Evolutionary conservation across 2,113 vertebrate genomes (phyloP).

Genomic region (Corapipo altera): DNA sequence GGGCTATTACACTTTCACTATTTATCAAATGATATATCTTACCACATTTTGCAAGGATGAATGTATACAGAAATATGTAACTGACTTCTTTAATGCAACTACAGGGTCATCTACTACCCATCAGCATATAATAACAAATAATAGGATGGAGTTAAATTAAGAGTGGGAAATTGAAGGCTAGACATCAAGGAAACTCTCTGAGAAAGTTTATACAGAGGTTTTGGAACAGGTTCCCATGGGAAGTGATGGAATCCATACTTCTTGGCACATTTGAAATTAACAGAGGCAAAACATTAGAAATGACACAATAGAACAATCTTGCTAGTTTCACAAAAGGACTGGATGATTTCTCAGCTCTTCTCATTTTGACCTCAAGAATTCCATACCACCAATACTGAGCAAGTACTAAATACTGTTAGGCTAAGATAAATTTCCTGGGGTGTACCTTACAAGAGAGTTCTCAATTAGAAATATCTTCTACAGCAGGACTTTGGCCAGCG

Average conservation of each 20-base stretch:
- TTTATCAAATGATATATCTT: neutral
- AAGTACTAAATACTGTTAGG: neutral
- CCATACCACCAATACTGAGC: neutral
- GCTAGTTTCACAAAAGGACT: neutral
- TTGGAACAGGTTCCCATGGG: neutral
- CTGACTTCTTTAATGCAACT: neutral
- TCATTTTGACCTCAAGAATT: neutral
- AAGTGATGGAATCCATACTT: neutral
- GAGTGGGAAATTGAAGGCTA: conserved; percentile 2
- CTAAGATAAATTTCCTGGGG: neutral
- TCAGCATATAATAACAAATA: neutral
- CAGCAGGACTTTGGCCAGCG: neutral
- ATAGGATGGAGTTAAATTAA: conserved; percentile 18
- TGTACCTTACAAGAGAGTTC: neutral
- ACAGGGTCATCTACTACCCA: neutral
- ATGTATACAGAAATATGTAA: neutral
- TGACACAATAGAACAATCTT: neutral
- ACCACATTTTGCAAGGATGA: neutral
- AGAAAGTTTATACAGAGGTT: conserved; percentile 6
- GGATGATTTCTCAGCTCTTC: neutral
- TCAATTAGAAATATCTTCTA: neutral
- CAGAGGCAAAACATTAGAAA: neutral
- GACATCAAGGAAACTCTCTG: conserved; percentile 24
- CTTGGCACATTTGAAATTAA: neutral
- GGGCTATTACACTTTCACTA: neutral